Base-by-base conservation (phyloP, 2,888 invertebrate genomes). In the Trichopoda pennipes region DNA sequence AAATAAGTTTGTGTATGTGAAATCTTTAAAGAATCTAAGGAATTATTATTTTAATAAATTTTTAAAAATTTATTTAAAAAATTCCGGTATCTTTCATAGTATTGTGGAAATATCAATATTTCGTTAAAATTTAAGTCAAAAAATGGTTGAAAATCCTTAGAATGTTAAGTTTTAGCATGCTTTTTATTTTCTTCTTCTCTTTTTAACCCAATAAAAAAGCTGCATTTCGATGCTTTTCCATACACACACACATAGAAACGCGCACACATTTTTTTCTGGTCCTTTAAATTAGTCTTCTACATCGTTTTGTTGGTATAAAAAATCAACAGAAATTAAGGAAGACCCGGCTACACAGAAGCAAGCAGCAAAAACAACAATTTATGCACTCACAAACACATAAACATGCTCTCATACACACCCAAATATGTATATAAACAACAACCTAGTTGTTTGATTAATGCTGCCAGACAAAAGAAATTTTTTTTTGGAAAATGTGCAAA, bases 201-300 rank as follows among this genome's bases (percentile, higher is more conserved):
- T 58, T 82, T 79, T 74, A 82, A 79, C 79, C 77, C 73, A 80
- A 73, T 79, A 74, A 82, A 82, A 80, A 82, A 76, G 75, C 82
- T 82, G 82, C 79, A 82, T 72, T 79, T 60, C 53, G 75, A 68
- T 79, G 82, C 73, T 80, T 79, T 72, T 66, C n/a, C n/a, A n/a
- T n/a, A n/a, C 51, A 19, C 49, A 58, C 14, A 19, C 53, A 38
- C 53, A 19, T 38, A 49, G 1, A 28, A 28, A 28, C 28, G 8
- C 6, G 28, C 28, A 28, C 28, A 28, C 28, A 28, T 28, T 72
- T 64, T 72, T 17, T 72, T 73, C 73, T 61, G 35, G 14, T 38
- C 64, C 49, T 73, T 19, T 19, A n/a, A 63, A 72, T 28, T 49
- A 44, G 9, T 19, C 42, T 42, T 38, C 76, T 55, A 35, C 55